Conservation (phyloP, 2,797 vertebrate species). For the Pipistrellus kuhlii region DNA sequence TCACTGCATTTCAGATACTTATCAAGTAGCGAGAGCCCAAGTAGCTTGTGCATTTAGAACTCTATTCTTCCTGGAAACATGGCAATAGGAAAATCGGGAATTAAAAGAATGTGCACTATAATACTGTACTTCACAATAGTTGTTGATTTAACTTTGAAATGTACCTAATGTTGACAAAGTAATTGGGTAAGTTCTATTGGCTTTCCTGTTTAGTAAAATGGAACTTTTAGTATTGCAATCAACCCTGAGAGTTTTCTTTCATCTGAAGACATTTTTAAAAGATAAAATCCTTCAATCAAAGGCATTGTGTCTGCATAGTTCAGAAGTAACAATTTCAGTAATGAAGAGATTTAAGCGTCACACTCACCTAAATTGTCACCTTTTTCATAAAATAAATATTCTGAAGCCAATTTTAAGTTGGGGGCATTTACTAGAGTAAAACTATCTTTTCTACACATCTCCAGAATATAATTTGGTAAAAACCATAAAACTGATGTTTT, state of each 20-base stretch:
- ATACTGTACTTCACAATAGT: not conserved
- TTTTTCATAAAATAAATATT: conserved; percentile 43
- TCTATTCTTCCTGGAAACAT: not conserved
- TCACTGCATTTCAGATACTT: not conserved
- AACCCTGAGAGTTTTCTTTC: not conserved
- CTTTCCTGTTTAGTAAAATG: conserved; percentile 26
- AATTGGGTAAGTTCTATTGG: not conserved
- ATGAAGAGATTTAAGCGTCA: not conserved
- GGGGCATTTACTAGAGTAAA: not conserved
- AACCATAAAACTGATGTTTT: conserved; percentile 14
- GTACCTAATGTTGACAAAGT: not conserved
- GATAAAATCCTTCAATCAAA: not conserved
- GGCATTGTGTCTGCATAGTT: not conserved
- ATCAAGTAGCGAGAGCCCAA: not conserved
- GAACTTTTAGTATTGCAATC: not conserved
- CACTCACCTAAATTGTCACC: not conserved
- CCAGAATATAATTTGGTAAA: not conserved
- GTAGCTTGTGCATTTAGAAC: not conserved
- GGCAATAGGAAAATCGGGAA: not conserved
- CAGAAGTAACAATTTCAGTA: not conserved
- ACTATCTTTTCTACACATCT: not conserved
- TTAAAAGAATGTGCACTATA: not conserved
- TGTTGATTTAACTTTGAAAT: conserved; percentile 33
- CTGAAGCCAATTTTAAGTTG: conserved; percentile 13
- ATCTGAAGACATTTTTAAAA: not conserved